phyloP scores from a whole-genome alignment of 2,797 vertebrate genomes.

The Cygnus olor region DNA sequence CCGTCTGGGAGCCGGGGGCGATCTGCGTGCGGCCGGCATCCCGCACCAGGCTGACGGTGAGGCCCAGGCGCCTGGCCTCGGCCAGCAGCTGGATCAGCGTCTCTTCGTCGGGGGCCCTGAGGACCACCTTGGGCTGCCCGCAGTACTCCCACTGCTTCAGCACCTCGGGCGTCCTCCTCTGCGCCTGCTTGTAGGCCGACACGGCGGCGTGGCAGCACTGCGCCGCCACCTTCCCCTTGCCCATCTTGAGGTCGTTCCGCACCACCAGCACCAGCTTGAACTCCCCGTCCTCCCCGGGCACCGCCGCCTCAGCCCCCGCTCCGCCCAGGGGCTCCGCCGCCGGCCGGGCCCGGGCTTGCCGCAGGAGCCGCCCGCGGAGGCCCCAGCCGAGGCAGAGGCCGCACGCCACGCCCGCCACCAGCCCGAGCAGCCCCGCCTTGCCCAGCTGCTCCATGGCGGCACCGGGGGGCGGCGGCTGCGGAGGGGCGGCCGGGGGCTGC shows the following conservation, averaged over 20 bases:
- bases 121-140: constrained; percentile 95
- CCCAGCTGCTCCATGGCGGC: no score
- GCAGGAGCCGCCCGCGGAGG: constrained; percentile 51
- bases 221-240: constrained; percentile 94
- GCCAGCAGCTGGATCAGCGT: constrained; percentile 84
- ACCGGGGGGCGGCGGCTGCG: no score
- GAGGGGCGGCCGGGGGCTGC: no score
- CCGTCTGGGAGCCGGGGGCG: constrained; percentile 91
- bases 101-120: constrained; percentile 91
- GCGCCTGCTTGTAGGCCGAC: constrained; percentile 91
- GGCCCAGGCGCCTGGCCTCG: constrained; percentile 86
- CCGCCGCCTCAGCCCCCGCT: no score
- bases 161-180: constrained; percentile 87
- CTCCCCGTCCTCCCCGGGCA: constrained; percentile 76
- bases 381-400: no score
- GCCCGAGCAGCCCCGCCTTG: no score
- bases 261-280: constrained; percentile 96
- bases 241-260: constrained; percentile 96
- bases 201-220: constrained; percentile 96
- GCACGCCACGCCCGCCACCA: no score
- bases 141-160: constrained; percentile 95
- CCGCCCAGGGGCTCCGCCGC: not conserved
- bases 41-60: constrained; percentile 93
- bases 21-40: constrained; percentile 97
- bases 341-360: not conserved